These are phyloP conservation scores for Tretioscincus oriximinensis DNA, from an alignment of 2,113 vertebrate species.

Conservation along the genomic window DNA sequence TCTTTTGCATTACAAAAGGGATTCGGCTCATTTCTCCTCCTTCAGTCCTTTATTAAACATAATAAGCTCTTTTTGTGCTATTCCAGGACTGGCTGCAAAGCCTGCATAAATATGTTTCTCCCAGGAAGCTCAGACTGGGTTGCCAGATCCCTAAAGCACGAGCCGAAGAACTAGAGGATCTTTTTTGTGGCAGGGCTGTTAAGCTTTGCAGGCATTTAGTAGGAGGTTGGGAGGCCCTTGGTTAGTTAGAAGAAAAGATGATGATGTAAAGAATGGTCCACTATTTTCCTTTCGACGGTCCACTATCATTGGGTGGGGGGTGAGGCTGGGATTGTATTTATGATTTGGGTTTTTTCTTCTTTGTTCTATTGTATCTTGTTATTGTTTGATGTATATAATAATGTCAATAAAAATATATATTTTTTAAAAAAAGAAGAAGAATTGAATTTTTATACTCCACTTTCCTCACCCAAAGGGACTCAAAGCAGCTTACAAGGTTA, in stretches of 20 bases:
- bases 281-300: too few species aligned
- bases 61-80: not conserved
- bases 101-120: slow-evolving; percentile 12
- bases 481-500: too few species aligned
- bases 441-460: too few species aligned
- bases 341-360: too few species aligned
- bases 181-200: not conserved
- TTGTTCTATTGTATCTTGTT: too few species aligned
- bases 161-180: not conserved
- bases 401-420: too few species aligned
- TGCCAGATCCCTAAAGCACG: not conserved
- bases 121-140: not conserved
- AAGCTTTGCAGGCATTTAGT: not conserved
- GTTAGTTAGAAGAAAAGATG: slow-evolving; percentile 9
- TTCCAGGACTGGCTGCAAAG: not conserved
- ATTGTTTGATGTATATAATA: too few species aligned
- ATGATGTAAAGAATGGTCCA: too few species aligned
- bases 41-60: slow-evolving; percentile 22
- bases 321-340: too few species aligned
- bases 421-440: too few species aligned
- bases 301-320: too few species aligned
- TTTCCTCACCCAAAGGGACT: too few species aligned
- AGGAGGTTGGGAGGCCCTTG: not conserved
- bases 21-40: not conserved
- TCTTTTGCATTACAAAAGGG: slow-evolving; percentile 25